A percentile compares a stretch with the other conserved stretches of the same genome.
These are phyloP conservation scores for Clitarchus hookeri DNA, from an alignment of 2,888 invertebrate species.

Conservation along the genomic window DNA sequence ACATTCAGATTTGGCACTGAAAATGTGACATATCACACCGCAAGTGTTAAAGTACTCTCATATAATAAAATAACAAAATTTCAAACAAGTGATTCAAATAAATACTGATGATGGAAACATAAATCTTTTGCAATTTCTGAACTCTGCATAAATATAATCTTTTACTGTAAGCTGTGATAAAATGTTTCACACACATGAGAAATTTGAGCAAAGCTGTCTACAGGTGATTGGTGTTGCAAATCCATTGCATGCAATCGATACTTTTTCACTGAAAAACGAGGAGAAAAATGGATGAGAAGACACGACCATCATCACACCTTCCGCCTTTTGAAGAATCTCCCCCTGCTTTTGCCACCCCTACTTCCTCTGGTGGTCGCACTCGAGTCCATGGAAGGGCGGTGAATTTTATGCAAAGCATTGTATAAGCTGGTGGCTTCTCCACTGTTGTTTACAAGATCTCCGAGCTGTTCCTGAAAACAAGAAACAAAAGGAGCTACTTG, in stretches of 20 bases:
- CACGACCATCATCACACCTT: not conserved
- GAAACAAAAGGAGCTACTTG: not conserved
- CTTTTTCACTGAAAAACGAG: not conserved
- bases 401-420: slow-evolving; percentile 71
- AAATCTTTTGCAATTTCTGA: not conserved
- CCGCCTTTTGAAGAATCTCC: slow-evolving; percentile 27
- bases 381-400: slow-evolving; percentile 54
- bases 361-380: not conserved
- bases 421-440: slow-evolving; percentile 70
- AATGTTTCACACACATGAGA: not conserved
- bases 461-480: slow-evolving; percentile 66
- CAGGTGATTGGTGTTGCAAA: not conserved
- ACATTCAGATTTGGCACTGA: not conserved
- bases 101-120: not conserved
- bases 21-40: not conserved
- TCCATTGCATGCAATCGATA: not conserved
- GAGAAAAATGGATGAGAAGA: not conserved
- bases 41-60: not conserved
- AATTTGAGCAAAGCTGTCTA: not conserved
- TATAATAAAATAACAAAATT: not conserved
- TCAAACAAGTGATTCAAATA: not conserved
- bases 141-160: not conserved
- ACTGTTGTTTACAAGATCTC: slow-evolving; percentile 72
- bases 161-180: not conserved
- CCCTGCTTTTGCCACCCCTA: slow-evolving; percentile 29